Percentiles rank a stretch among this genome's conserved stretches.
Conservation (phyloP, 2,888 invertebrate genomes). For the Hipparchia semele region DNA sequence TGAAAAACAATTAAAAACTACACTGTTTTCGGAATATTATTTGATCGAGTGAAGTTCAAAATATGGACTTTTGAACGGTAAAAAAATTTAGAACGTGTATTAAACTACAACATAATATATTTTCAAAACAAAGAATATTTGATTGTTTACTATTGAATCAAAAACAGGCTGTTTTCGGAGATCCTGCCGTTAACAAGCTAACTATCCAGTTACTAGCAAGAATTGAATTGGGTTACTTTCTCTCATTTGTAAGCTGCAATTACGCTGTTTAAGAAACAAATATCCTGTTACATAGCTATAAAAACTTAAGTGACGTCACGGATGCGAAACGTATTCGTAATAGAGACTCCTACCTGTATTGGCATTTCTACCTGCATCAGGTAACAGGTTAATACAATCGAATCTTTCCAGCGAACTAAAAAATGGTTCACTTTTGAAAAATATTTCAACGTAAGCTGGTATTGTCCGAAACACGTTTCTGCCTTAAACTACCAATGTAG, state of each 20-base stretch:
- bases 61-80: too few relatives aligned
- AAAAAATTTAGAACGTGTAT: too few relatives aligned
- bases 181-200: too few relatives aligned
- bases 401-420: constrained; percentile 33
- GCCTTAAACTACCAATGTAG: constrained; percentile 11
- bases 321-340: constrained; percentile 25
- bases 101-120: too few relatives aligned
- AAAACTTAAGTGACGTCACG: constrained; percentile 28
- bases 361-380: constrained; percentile 44
- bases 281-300: constrained; percentile 9
- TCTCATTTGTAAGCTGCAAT: constrained; percentile 16
- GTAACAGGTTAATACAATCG: constrained; percentile 42
- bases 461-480: constrained; percentile 34
- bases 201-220: constrained; percentile 11
- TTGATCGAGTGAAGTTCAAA: too few relatives aligned
- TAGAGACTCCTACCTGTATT: constrained; percentile 36
- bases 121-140: too few relatives aligned
- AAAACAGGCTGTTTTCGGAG: too few relatives aligned
- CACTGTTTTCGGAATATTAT: too few relatives aligned
- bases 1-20: too few relatives aligned
- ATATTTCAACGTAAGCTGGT: constrained; percentile 30
- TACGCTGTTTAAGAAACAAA: constrained; percentile 12
- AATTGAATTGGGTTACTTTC: constrained; percentile 11
- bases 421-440: constrained; percentile 36
- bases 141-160: too few relatives aligned